phyloP scores from a whole-genome alignment of 2,113 vertebrate species.

The Aspidoscelis tigris region DNA sequence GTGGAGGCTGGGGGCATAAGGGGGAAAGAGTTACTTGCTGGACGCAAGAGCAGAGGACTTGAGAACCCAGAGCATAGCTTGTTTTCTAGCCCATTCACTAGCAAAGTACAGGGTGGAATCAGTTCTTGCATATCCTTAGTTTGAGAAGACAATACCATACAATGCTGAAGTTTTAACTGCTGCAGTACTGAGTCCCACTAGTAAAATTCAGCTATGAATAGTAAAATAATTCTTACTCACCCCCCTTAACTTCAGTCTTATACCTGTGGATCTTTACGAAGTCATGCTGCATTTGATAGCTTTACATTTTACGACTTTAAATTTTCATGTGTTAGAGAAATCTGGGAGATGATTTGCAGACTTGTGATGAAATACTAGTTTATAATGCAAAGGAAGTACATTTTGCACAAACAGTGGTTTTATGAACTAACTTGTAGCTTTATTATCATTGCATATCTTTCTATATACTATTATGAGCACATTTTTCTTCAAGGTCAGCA shows the following conservation, averaged over 20 bases:
- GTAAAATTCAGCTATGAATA: not conserved
- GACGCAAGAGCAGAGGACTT: too few species aligned
- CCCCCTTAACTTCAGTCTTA: not conserved
- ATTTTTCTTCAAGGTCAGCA: slow-evolving; percentile 86
- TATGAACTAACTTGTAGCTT: not conserved
- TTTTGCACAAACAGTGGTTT: not conserved
- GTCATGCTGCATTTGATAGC: not conserved
- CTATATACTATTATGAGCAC: slow-evolving; percentile 3
- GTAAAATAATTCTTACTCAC: too few species aligned
- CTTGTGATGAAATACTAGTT: too few species aligned
- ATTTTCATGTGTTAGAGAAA: too few species aligned
- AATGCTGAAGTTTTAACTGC: not conserved
- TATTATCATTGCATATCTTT: not conserved
- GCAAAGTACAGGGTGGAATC: too few species aligned
- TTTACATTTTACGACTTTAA: not conserved
- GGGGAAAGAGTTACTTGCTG: too few species aligned
- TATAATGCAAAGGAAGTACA: not conserved
- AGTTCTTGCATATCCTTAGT: not conserved
- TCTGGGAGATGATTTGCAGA: too few species aligned
- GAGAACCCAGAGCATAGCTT: too few species aligned
- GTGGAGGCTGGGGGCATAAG: too few species aligned
- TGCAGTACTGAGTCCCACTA: not conserved
- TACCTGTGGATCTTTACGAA: not conserved
- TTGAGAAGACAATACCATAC: not conserved
- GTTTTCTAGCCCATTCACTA: too few species aligned